A percentile compares a stretch with the other conserved stretches of the same genome.
phyloP scores from a whole-genome alignment of 2,113 vertebrate genomes.

The Nesoenas mayeri region DNA sequence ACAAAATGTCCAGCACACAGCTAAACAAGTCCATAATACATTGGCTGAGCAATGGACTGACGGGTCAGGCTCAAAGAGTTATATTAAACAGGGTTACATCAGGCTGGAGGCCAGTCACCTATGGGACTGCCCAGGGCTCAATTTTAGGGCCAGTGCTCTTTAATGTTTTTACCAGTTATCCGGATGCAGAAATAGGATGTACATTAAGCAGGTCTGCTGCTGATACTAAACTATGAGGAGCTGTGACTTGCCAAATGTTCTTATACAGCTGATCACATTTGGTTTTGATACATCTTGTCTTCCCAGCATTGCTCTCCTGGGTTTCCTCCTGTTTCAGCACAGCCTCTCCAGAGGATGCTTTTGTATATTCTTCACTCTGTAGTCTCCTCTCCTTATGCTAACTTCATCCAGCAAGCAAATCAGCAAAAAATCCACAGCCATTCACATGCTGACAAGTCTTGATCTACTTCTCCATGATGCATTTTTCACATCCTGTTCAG shows the following conservation, averaged over 20 bases:
- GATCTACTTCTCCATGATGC: not conserved
- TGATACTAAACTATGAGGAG: no score
- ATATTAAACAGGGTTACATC: not conserved
- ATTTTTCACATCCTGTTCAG: not conserved
- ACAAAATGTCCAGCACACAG: not conserved
- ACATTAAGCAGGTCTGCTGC: no score
- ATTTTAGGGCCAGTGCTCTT: not conserved
- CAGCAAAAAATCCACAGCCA: not conserved
- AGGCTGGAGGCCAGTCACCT: not conserved
- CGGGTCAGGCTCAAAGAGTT: no score
- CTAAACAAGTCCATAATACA: not conserved
- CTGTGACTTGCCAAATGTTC: not conserved
- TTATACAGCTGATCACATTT: not conserved
- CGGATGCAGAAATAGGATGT: no score
- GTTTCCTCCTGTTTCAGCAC: not conserved
- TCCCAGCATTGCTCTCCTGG: not conserved
- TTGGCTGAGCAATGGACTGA: not conserved
- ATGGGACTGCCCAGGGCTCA: not conserved
- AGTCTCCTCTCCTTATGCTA: not conserved
- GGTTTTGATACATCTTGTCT: not conserved
- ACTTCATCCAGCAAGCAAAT: not conserved
- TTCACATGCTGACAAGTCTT: not conserved
- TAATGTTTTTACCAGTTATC: not conserved
- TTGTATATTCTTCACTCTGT: not conserved
- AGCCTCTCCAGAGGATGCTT: not conserved